Conservation (phyloP, 30 jellyfish, hydroid and myxozoan genomes). For the Mastigias papua region DNA sequence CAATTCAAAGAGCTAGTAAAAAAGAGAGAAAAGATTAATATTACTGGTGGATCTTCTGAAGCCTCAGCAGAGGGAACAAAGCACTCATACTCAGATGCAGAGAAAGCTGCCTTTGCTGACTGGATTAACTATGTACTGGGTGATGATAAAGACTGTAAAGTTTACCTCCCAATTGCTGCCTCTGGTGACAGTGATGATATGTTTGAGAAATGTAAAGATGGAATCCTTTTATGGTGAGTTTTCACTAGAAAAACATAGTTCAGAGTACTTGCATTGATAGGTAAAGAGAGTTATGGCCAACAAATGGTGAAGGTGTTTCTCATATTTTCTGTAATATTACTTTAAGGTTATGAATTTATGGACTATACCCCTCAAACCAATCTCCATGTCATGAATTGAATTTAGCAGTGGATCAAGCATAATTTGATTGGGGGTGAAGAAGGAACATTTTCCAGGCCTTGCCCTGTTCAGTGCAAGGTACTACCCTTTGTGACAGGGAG, state of each 20-base stretch:
- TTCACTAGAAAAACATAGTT: neutral
- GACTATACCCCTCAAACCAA: no score
- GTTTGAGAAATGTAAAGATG: conserved; percentile 92
- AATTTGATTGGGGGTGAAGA: no score
- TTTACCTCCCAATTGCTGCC: conserved; percentile 83
- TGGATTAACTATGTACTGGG: conserved; percentile 92
- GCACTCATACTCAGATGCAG: conserved; percentile 94
- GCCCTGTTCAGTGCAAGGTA: no score
- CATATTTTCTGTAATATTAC: no score
- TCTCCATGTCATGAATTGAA: no score
- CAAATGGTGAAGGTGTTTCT: no score
- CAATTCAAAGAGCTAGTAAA: conserved; percentile 71
- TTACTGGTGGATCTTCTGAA: conserved; percentile 94
- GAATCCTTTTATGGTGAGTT: conserved; percentile 95
- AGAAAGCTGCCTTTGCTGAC: conserved; percentile 91
- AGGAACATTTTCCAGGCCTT: no score
- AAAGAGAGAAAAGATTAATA: conserved; percentile 84
- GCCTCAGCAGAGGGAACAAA: conserved; percentile 98
- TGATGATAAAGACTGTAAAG: conserved; percentile 84
- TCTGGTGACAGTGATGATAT: conserved; percentile 74
- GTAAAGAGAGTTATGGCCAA: no score
- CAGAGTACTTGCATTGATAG: neutral
- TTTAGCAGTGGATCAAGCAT: no score
- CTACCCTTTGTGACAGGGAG: no score
- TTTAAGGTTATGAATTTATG: no score